phyloP scores from a whole-genome alignment of 2,888 invertebrate species.

The Zeuzera pyrina region DNA sequence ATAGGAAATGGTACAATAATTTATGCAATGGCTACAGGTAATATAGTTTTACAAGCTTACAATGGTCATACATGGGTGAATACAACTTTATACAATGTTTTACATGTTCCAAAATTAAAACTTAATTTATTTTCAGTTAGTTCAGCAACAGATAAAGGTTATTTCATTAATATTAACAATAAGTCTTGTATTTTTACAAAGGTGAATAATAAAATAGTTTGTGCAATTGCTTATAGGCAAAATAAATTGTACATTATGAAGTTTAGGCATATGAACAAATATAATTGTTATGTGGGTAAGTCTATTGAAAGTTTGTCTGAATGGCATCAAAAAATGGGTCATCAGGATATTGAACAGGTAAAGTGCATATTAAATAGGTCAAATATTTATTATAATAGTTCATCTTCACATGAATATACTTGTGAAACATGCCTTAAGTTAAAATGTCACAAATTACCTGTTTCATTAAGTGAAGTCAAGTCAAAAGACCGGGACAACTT shows the following conservation, averaged over 20 bases:
- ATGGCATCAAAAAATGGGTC: slow-evolving; percentile 1
- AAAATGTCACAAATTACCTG: neutral
- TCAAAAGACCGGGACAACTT: neutral
- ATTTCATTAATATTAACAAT: neutral
- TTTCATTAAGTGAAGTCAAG: neutral
- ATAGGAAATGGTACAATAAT: neutral
- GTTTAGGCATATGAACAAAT: neutral
- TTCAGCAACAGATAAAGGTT: slow-evolving; percentile 1
- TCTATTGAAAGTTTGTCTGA: neutral
- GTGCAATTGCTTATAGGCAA: neutral
- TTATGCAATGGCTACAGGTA: neutral
- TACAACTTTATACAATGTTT: neutral
- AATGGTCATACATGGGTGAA: neutral
- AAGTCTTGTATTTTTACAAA: neutral
- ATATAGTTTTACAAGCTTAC: neutral
- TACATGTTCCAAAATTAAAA: neutral
- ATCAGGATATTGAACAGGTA: neutral
- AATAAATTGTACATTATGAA: too few species aligned
- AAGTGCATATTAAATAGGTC: neutral
- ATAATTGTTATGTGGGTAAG: neutral
- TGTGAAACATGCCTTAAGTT: neutral
- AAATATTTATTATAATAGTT: too few species aligned
- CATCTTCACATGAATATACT: too few species aligned
- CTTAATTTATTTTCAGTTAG: slow-evolving; percentile 1
- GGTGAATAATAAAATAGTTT: neutral